Conservation (phyloP, 2,797 vertebrate genomes). For the Pelodytes ibericus region DNA sequence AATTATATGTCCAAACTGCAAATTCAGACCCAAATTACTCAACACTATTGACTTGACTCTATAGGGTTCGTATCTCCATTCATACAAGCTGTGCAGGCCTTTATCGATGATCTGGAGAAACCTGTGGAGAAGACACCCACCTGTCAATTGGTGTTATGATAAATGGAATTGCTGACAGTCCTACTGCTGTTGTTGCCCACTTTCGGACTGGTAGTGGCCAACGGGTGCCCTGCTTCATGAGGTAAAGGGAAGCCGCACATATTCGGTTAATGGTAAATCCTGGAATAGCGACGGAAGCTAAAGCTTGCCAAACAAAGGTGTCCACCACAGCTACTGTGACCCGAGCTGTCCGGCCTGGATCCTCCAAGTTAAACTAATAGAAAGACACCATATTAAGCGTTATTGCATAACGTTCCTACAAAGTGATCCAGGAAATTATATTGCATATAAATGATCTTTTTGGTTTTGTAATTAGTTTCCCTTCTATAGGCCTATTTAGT, state of each 20-base stretch:
- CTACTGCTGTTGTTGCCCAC: slow-evolving; percentile 90
- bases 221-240: slow-evolving; percentile 80
- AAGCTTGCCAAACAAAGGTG: slow-evolving; percentile 93
- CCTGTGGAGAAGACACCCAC: slow-evolving; percentile 72
- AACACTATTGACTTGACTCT: too few relatives aligned
- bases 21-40: too few relatives aligned
- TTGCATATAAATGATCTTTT: too few relatives aligned
- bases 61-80: too few relatives aligned
- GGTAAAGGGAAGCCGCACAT: slow-evolving; percentile 84
- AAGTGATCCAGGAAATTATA: too few relatives aligned
- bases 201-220: slow-evolving; percentile 87
- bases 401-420: too few relatives aligned
- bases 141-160: slow-evolving; percentile 96
- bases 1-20: too few relatives aligned
- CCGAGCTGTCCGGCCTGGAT: slow-evolving; percentile 69
- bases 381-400: slow-evolving; percentile 15
- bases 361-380: slow-evolving; percentile 70
- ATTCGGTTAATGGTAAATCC: slow-evolving; percentile 96
- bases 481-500: too few relatives aligned
- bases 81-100: too few relatives aligned
- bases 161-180: slow-evolving; percentile 89
- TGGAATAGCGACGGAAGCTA: slow-evolving; percentile 92
- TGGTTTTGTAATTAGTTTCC: too few relatives aligned
- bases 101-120: too few relatives aligned
- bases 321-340: slow-evolving; percentile 86